Evolutionary conservation across 2,797 vertebrate species (phyloP).

Genomic region (Sorex maritimensis): DNA sequence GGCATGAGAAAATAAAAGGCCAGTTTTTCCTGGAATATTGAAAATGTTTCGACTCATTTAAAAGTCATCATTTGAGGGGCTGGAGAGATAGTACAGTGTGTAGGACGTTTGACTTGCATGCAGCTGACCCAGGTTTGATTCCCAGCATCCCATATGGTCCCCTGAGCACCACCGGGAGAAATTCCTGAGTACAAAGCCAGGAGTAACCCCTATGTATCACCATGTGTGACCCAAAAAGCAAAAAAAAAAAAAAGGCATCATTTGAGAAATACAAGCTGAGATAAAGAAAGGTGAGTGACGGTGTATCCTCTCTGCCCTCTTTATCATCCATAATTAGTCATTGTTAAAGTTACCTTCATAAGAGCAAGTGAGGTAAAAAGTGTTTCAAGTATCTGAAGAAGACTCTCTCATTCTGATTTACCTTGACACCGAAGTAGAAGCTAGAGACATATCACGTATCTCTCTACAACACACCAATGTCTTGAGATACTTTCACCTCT

Average conservation of each 20-base stretch:
- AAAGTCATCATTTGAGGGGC: slow-evolving; percentile 63
- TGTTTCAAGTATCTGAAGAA: slow-evolving; percentile 39
- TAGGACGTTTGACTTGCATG: too few relatives aligned
- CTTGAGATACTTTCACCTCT: slow-evolving; percentile 11
- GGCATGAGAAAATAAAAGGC: slow-evolving; percentile 57
- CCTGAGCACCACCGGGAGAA: too few relatives aligned
- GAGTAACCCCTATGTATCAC: too few relatives aligned
- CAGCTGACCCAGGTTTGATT: too few relatives aligned
- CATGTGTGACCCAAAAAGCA: too few relatives aligned
- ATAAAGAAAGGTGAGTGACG: slow-evolving; percentile 43
- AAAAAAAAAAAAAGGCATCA: slow-evolving; percentile 57
- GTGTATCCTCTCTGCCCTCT: neutral
- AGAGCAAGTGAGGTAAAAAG: slow-evolving; percentile 70
- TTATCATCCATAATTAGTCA: slow-evolving; percentile 63
- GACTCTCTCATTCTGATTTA: slow-evolving; percentile 55
- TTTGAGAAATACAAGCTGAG: slow-evolving; percentile 58
- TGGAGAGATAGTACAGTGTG: too few relatives aligned
- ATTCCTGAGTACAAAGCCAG: too few relatives aligned
- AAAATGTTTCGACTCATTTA: slow-evolving; percentile 70
- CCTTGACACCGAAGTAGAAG: slow-evolving; percentile 75
- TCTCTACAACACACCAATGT: neutral
- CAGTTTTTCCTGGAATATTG: slow-evolving; percentile 16
- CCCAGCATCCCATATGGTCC: too few relatives aligned
- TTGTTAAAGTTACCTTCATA: slow-evolving; percentile 56
- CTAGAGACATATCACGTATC: slow-evolving; percentile 29